Evolutionary conservation across 2,888 invertebrate genomes (phyloP), one percentile per base, ranked within the genome.

Genomic region (Coelopa pilipes): DNA sequence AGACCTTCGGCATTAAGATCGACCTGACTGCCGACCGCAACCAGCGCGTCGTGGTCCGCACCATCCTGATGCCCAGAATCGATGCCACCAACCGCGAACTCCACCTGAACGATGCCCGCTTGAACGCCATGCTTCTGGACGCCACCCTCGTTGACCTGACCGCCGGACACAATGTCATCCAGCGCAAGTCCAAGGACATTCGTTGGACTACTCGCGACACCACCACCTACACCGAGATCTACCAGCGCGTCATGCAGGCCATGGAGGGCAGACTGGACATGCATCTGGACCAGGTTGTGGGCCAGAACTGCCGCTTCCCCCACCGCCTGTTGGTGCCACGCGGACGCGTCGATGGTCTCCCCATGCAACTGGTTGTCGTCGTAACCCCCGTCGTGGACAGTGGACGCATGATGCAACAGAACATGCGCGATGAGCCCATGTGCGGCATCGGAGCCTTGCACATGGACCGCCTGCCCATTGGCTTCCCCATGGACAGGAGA

Each of bases 31-130:
- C 92, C 69, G 90, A 92, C 50, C 89, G 90, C 71, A 86, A 89
- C 1, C 88, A 87, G 65, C 89, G 90, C 66, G 92, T 90, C 0
- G 88, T 90, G 13, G 85, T 94, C 74, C 91, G 91, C 78, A 86
- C 92, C 45, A 92, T 92, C 88, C 80, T 93, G 49, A 93, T 92
- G 73, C 93, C 93, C 1, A 92, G 92, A 83, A 90, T 90, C 81
- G 91, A 92, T 81, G 90, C 90, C 77, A 89, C 90, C 79, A 82
- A 81, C 0, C 90, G 90, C 86, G 73, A 70, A 5, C 59, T 74
- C 12, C 63, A 71, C 11, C 24, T 84, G 2, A 81, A 83, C 11
- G 74, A 79, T 21, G 50, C 75, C 45, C 90, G 92, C 49, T 81
- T 89, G 5, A 90, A 91, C 84, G 92, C 92, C 81, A 89, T 92